Evolutionary conservation across 2,888 invertebrate species (phyloP), one percentile per base, ranked within the genome.

Genomic region (Palloptera scutellata): DNA sequence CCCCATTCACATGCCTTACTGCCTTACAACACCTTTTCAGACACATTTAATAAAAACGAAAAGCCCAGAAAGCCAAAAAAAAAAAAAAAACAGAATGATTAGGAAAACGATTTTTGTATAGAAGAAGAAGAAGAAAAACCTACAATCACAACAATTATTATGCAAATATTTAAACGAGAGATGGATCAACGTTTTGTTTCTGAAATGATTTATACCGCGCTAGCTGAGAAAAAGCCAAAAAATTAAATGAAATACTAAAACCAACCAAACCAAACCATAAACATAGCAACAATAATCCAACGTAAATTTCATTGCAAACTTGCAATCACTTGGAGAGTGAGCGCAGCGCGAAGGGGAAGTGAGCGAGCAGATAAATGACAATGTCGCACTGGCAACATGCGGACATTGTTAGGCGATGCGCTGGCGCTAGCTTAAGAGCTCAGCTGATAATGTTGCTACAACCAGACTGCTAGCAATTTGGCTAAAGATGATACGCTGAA

Each of bases 111-210:
- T 30, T 11, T 9, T 1, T 5, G 1, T 9, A 10, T 11, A 15
- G 13, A 41, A 41, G 11, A 30, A 42, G 40, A 30, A 30, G 9
- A 30, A 15, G 4, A 30, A 17, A 19, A 9, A 13, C 13, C 30
- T 1, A 30, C 40, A n/a, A 30, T 19, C 57, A 11, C 11, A 20
- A 30, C n/a, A 17, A 51, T 11, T 30, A 51, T 61, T 48, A 61
- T 61, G 48, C 48, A 19, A 48, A 48, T 51, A 51, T 61, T 40
- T 52, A 51, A 52, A 40, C 51, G 51, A 41, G 41, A 51, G 19
- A 30, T 51, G 48, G 4, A n/a, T 43, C 58, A 41, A 58, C 15
- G 19, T 30, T 20, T 30, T 30, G 30, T 30, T 30, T 30, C 30
- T 30, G 30, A 30, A 30, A 30, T 30, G 30, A 30, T 30, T 30